A percentile compares a stretch with the other conserved stretches of the same genome.
phyloP scores from a whole-genome alignment of 2,113 vertebrate genomes.

The Pipra filicauda region DNA sequence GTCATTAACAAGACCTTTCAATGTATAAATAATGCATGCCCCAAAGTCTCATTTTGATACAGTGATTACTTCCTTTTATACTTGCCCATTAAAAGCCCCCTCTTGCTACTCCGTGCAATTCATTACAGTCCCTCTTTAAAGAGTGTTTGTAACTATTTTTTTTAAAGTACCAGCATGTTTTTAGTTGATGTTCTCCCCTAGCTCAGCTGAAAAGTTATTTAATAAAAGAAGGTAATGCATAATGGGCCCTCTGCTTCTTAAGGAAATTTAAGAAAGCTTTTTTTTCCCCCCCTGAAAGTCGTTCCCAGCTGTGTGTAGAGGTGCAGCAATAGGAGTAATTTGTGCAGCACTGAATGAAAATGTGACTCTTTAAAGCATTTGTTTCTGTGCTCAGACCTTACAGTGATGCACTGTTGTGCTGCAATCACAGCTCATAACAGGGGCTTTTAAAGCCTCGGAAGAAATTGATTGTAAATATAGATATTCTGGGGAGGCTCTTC shows the following conservation, averaged over 20 bases:
- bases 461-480: neutral
- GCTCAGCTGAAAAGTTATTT: neutral
- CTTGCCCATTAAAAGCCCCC: neutral
- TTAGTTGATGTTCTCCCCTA: neutral
- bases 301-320: neutral
- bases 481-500: neutral
- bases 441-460: neutral
- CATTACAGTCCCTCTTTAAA: neutral
- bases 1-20: neutral
- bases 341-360: neutral
- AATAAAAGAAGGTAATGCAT: neutral
- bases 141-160: neutral
- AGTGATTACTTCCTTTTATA: neutral
- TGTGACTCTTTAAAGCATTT: neutral
- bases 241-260: neutral
- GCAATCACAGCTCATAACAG: neutral
- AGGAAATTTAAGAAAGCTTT: neutral
- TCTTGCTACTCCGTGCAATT: neutral
- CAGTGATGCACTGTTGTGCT: neutral
- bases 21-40: neutral
- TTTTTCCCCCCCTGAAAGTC: neutral
- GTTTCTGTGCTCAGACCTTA: neutral
- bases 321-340: neutral
- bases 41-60: slow-evolving; percentile 7
- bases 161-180: neutral